Evolutionary conservation across 1,140 invertebrate species (phyloP).

Genomic region (Popillia japonica): DNA sequence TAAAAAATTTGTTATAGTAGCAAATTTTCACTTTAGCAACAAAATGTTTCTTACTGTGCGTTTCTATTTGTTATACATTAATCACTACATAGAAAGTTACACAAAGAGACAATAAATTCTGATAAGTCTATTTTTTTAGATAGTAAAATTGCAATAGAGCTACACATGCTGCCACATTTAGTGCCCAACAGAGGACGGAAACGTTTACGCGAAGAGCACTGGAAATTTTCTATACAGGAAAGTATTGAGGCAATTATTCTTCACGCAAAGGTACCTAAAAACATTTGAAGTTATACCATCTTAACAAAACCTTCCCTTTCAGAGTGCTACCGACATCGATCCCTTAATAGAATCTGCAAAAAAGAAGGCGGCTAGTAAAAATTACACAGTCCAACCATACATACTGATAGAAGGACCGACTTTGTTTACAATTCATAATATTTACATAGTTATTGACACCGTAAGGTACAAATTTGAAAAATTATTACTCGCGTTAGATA

Average conservation of each 20-base stretch:
- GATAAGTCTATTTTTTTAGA: background rate
- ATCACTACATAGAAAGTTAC: too few species aligned
- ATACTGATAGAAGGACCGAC: background rate
- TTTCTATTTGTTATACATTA: too few species aligned
- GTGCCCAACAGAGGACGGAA: background rate
- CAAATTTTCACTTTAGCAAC: too few species aligned
- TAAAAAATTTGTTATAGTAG: too few species aligned
- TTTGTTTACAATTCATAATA: background rate
- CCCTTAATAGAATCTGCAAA: background rate
- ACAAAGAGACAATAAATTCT: too few species aligned
- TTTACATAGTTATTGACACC: background rate
- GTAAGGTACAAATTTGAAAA: slow-evolving; percentile 9
- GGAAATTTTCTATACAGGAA: background rate
- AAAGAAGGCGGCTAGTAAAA: background rate
- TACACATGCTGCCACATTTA: background rate
- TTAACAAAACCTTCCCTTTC: background rate
- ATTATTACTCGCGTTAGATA: background rate
- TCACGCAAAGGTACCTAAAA: background rate
- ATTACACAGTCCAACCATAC: background rate
- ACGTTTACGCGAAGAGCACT: background rate
- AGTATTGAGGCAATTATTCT: background rate
- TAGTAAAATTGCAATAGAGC: background rate
- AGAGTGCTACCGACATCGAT: background rate
- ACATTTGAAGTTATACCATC: background rate
- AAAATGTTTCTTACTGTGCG: too few species aligned